Evolutionary conservation across 37 sponge, comb jelly and placozoan genomes (phyloP), one percentile per base, ranked within the genome.

Genomic region (Halichondria panicea): DNA sequence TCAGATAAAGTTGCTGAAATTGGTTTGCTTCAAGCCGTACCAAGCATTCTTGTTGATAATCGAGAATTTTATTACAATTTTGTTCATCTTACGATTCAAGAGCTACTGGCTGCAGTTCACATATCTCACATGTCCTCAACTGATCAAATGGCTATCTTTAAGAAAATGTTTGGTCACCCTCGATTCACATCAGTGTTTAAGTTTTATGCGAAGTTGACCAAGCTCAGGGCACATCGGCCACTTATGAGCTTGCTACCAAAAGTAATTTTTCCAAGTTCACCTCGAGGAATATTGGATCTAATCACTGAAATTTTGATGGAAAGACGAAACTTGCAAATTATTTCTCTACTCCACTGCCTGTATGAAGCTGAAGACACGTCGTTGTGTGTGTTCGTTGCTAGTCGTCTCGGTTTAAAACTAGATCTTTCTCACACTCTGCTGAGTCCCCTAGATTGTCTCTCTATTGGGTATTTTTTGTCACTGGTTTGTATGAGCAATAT

Each of bases 131-230:
- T 48, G 50, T 48, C 50, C 13, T 48, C 50, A 9, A 48, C 13
- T 48, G 63, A 5, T 18, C 63, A 62, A 32, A 28, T 62, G 4
- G 31, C 4, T 4, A 27, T 62, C 18, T 62, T 62, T 8, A 7
- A 18, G 4, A 8, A 62, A 4, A 19, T 62, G 2, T 62, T 62
- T 62, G 34, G 32, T 18, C 34, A 32, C 2, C 34, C 63, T 33
- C 31, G 34, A 4, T 62, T 62, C 32, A 3, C 34, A 3, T 4
- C 35, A 2, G 31, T 62, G 34, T 32, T 62, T 35, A 2, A 62
- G 34, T 62, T 62, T 30, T 62, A 62, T 62, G 63, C 63, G 18
- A 35, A 18, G 15, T 33, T 62, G 34, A 62, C 63, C 34, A 62
- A 62, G 31, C 63, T 62, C 34, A 19, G 15, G 34, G 32, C 3